Evolutionary conservation across 2,888 invertebrate genomes (phyloP).

Genomic region (Dione juno): DNA sequence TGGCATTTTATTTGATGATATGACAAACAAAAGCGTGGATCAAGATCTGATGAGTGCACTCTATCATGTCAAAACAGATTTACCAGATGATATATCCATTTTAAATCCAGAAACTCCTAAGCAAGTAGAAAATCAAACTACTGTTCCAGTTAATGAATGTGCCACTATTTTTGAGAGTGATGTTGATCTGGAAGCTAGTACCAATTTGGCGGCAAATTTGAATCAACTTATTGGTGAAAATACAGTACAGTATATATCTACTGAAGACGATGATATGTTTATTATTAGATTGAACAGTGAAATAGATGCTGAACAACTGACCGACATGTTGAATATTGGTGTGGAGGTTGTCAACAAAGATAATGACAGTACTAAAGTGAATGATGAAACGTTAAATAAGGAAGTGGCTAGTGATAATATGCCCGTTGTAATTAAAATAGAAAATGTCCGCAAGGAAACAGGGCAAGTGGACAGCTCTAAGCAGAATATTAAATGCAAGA

Average conservation of each 20-base stretch:
- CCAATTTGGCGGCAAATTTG: slow-evolving; percentile 74
- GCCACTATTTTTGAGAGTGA: slow-evolving; percentile 79
- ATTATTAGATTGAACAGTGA: slow-evolving; percentile 77
- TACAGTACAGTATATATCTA: slow-evolving; percentile 75
- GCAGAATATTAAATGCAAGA: slow-evolving; percentile 50
- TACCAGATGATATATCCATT: slow-evolving; percentile 62
- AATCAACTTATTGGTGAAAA: slow-evolving; percentile 78
- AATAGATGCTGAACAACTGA: slow-evolving; percentile 74
- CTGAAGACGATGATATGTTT: slow-evolving; percentile 78
- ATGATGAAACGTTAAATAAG: slow-evolving; percentile 36
- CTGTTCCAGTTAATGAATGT: slow-evolving; percentile 70
- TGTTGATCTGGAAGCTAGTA: slow-evolving; percentile 76
- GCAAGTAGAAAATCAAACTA: background rate
- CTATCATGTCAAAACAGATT: slow-evolving; percentile 63
- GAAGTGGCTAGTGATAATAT: slow-evolving; percentile 51
- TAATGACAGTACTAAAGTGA: slow-evolving; percentile 35
- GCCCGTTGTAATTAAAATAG: slow-evolving; percentile 37
- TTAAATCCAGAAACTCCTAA: slow-evolving; percentile 54
- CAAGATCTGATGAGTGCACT: slow-evolving; percentile 73
- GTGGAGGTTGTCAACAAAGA: slow-evolving; percentile 55
- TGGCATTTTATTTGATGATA: slow-evolving; percentile 64
- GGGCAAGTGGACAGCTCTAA: background rate
- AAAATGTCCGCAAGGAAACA: slow-evolving; percentile 15
- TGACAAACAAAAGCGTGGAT: slow-evolving; percentile 63
- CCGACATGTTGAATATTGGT: slow-evolving; percentile 76